Evolutionary conservation across 1,140 invertebrate species (phyloP).

Genomic region (Procambarus virginalis): DNA sequence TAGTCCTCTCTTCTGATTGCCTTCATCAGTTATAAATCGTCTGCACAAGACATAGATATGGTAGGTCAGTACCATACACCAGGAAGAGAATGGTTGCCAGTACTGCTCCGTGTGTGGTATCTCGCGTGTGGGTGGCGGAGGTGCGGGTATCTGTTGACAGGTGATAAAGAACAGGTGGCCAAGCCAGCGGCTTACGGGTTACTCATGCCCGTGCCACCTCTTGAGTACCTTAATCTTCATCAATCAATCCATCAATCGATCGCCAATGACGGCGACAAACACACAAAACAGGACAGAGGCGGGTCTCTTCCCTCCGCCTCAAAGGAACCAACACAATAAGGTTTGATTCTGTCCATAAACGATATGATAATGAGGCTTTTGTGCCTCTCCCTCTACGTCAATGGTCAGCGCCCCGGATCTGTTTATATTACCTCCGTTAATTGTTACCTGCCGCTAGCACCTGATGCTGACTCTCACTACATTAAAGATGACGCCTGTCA

Average conservation of each 20-base stretch:
- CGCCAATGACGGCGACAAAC: background rate
- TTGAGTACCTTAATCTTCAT: too few relatives aligned
- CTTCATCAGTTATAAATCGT: too few relatives aligned
- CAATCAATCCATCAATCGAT: too few relatives aligned
- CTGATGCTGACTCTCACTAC: background rate
- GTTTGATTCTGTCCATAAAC: conserved; percentile 57
- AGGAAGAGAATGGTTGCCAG: too few relatives aligned
- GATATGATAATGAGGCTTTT: conserved; percentile 55
- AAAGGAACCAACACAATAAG: conserved; percentile 40
- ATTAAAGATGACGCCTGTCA: background rate
- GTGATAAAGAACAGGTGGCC: background rate
- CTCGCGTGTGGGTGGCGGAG: background rate
- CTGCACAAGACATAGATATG: too few relatives aligned
- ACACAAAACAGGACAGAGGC: background rate
- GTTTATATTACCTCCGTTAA: conserved; percentile 41
- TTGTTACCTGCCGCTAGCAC: conserved; percentile 28
- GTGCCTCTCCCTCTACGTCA: conserved; percentile 37
- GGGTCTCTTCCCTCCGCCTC: conserved; percentile 4
- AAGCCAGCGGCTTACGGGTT: background rate
- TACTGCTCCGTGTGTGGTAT: too few relatives aligned
- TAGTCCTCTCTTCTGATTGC: too few relatives aligned
- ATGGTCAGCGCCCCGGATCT: conserved; percentile 35
- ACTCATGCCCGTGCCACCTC: too few relatives aligned
- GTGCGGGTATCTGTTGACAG: background rate
- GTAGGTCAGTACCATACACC: too few relatives aligned